phyloP scores from a whole-genome alignment of 1,140 invertebrate genomes.

The Polypedilum pembai region DNA sequence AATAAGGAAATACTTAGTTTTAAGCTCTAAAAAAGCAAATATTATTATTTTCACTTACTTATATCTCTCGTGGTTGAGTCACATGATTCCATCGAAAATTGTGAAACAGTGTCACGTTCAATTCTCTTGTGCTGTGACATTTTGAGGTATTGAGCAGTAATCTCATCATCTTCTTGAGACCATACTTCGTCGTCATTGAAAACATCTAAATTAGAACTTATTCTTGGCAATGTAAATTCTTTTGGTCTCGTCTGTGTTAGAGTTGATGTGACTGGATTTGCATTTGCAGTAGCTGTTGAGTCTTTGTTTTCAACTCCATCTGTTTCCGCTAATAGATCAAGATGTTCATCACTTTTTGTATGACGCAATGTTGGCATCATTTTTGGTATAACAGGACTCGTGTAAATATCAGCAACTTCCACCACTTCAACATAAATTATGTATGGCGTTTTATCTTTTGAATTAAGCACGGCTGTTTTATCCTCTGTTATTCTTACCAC shows the following conservation, averaged over 20 bases:
- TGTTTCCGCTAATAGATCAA: constrained; percentile 31
- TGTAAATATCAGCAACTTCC: constrained; percentile 80
- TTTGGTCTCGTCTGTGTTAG: constrained; percentile 9
- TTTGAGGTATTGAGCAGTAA: constrained; percentile 50
- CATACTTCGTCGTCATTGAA: constrained; percentile 50
- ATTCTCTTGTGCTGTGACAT: constrained; percentile 53
- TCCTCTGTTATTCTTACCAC: constrained; percentile 80
- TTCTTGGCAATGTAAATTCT: constrained; percentile 28
- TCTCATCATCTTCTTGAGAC: constrained; percentile 94
- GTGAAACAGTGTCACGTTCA: constrained; percentile 80
- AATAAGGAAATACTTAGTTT: not conserved
- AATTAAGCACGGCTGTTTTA: constrained; percentile 94
- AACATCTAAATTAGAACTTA: constrained; percentile 40
- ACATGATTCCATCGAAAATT: constrained; percentile 82
- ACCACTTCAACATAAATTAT: constrained; percentile 96
- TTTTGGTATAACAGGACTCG: constrained; percentile 69
- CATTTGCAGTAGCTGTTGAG: no score
- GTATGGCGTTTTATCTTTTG: constrained; percentile 98
- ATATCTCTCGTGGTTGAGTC: constrained; percentile 69
- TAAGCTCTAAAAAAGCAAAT: not conserved
- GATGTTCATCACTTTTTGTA: constrained; percentile 82
- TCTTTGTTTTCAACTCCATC: constrained; percentile 35
- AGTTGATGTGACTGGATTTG: no score
- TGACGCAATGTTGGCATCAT: constrained; percentile 73
- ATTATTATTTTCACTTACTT: constrained; percentile 40